phyloP scores from a whole-genome alignment of 2,888 invertebrate genomes.

The Drosophila diplacantha region DNA sequence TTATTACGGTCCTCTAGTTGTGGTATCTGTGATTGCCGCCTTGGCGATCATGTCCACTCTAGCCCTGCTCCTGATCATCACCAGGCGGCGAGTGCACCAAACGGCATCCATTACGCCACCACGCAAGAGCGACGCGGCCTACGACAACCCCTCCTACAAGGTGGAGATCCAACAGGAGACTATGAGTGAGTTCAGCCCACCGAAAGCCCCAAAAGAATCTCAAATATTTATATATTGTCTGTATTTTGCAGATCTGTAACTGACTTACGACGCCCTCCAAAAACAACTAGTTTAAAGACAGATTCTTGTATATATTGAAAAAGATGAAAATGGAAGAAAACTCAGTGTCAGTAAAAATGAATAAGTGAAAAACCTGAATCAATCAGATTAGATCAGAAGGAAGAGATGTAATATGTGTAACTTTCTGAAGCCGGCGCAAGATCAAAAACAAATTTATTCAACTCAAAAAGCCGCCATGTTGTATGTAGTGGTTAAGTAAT shows the following conservation, averaged over 20 bases:
- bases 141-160: constrained; percentile 96
- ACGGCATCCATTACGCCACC: constrained; percentile 89
- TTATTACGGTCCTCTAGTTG: constrained; percentile 92
- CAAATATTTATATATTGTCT: not conserved
- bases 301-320: constrained; percentile 62
- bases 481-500: constrained; percentile 63
- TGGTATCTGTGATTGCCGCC: constrained; percentile 91
- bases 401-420: constrained; percentile 21
- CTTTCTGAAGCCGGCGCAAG: constrained; percentile 53
- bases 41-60: constrained; percentile 89
- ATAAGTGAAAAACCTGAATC: constrained; percentile 15
- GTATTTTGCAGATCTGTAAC: constrained; percentile 60
- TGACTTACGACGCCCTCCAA: constrained; percentile 29
- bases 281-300: constrained; percentile 52
- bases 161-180: constrained; percentile 95
- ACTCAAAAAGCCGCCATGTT: constrained; percentile 57
- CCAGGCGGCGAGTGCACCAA: constrained; percentile 84
- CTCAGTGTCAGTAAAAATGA: constrained; percentile 61
- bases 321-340: constrained; percentile 36
- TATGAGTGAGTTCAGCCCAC: constrained; percentile 82
- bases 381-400: constrained; percentile 28
- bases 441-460: constrained; percentile 35
- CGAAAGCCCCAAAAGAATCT: fast-evolving
- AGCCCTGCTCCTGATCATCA: constrained; percentile 87
- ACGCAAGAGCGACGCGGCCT: constrained; percentile 90